Base-by-base conservation (phyloP, 2,888 invertebrate species). In the Eupithecia exiguata region DNA sequence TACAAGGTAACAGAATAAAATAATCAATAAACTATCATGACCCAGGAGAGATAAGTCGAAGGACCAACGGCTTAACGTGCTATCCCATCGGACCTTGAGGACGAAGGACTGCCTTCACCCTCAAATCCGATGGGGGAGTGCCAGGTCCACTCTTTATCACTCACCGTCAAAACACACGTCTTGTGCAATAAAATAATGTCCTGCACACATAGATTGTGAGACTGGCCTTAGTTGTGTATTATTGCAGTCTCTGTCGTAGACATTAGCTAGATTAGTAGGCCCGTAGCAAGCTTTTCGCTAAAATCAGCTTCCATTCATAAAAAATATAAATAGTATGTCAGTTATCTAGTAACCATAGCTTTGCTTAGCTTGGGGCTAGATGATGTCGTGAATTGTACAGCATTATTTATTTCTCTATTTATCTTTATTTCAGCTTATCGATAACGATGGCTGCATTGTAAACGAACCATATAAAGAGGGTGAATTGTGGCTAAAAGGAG, bases 401-500 rank as follows among this genome's bases (percentile, higher is more conserved):
- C 30, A 30, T 30, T 30, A 30, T 30, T 30, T 30, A 30, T 30
- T 30, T 30, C 2, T 30, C 4, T 30, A 30, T 30, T 30, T 30
- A 30, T 43, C 0, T 43, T 35, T 62, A 18, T 62, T 62, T 62
- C 62, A 62, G 62, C 62, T 62, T 35, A 10, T 62, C 7, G 62
- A 62, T 35, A 62, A 35, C 2, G 62, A 62, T 18, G 62, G 62
- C 35, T 0, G 2, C 3, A 35, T 62, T 62, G 35, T 62, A 35
- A 62, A 62, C 35, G 18, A 62, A 18, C 62, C 62, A 62, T 9
- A 35, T 35, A 62, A 7, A 62, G 16, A 12, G 5, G 62, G 62
- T 38, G 36, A 65, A 36, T 65, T 36, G 36, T 65, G 63, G 63
- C n/a, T 65, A 18, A 65, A 65, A 12, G 63, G 63, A 65, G 18